These are phyloP conservation scores for Pteronotus mesoamericanus DNA, from an alignment of 2,797 vertebrate genomes.

Conservation along the genomic window DNA sequence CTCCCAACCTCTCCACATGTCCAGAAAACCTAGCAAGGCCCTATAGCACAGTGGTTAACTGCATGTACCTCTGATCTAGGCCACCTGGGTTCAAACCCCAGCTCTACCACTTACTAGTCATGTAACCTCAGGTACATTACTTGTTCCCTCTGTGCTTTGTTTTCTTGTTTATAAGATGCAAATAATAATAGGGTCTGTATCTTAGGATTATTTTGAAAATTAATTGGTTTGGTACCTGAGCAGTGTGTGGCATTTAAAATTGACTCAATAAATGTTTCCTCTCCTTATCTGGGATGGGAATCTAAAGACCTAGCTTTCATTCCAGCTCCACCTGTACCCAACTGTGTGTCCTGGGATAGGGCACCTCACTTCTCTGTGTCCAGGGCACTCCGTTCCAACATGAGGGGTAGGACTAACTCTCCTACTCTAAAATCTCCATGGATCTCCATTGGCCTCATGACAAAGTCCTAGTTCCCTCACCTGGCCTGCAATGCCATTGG, in stretches of 20 bases:
- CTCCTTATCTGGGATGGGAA: neutral
- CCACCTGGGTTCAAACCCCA: neutral
- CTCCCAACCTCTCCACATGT: neutral
- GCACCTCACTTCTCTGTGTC: neutral
- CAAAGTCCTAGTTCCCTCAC: neutral
- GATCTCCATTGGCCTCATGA: neutral
- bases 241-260: neutral
- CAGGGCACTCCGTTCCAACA: neutral
- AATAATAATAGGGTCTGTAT: neutral
- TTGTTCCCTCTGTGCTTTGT: neutral
- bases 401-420: neutral
- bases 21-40: neutral
- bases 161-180: neutral
- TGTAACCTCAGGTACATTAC: neutral
- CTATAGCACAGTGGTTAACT: neutral
- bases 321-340: neutral
- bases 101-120: neutral
- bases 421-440: neutral
- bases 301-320: neutral
- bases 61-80: neutral
- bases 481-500: neutral
- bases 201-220: neutral
- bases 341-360: neutral
- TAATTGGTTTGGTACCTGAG: neutral
- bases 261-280: neutral